Conservation (phyloP, 2,797 vertebrate species). For the Xenops minutus region DNA sequence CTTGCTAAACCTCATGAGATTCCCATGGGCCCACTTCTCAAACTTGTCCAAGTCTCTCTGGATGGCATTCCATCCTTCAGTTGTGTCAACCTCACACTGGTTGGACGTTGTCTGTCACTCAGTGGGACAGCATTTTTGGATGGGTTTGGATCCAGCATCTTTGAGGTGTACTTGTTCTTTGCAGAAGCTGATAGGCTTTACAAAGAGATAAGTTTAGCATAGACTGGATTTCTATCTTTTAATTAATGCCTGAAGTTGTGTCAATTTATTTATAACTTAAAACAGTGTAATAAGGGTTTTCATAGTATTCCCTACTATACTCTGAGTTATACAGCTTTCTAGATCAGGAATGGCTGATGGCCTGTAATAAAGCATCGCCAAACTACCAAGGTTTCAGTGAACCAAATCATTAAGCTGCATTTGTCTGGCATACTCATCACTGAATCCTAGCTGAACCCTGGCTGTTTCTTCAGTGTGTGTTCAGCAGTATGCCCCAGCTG, state of each 20-base stretch:
- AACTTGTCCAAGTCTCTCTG: background rate
- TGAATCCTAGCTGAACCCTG: background rate
- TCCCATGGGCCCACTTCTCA: background rate
- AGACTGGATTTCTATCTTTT: background rate
- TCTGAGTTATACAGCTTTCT: background rate
- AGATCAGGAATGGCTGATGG: background rate
- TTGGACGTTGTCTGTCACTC: background rate
- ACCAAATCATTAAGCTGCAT: background rate
- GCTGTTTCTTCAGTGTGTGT: background rate
- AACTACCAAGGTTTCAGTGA: background rate
- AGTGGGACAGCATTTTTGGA: background rate
- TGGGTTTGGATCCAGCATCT: background rate
- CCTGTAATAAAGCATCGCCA: background rate
- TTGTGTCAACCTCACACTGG: background rate
- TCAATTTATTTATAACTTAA: background rate
- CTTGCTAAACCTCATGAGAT: background rate
- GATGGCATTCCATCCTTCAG: background rate
- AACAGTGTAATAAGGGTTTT: background rate
- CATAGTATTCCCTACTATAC: background rate
- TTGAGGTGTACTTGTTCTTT: background rate
- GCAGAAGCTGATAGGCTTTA: background rate
- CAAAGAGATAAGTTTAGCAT: background rate
- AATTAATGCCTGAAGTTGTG: background rate
- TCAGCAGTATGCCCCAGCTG: background rate
- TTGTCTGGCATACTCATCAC: accelerated